phyloP scores from a whole-genome alignment of 1,140 invertebrate species.

The Himalopsyche phryganea region DNA sequence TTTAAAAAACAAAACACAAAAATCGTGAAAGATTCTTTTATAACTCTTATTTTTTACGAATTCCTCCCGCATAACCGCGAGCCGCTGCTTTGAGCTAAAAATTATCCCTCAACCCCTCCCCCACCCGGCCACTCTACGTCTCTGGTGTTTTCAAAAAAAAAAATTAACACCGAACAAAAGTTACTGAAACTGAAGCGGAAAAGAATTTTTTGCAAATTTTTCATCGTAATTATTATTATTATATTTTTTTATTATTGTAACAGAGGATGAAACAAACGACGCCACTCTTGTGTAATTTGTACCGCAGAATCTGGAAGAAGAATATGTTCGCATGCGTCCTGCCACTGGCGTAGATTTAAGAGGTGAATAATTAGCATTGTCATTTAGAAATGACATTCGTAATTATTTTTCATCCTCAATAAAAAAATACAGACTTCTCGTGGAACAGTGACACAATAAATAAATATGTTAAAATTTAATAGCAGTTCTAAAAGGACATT shows the following conservation, averaged over 20 bases:
- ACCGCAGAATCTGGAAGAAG: conserved; percentile 10
- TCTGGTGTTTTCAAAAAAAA: not conserved
- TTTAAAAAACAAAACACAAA: not conserved
- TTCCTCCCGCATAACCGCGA: conserved; percentile 11
- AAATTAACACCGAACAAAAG: conserved; percentile 24
- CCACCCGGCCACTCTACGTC: not conserved
- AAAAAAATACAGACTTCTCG: too few species aligned
- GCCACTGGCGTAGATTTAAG: too few species aligned
- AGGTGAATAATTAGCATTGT: conserved; percentile 1
- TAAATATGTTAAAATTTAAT: too few species aligned
- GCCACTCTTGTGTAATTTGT: conserved; percentile 27
- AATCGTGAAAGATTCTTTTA: conserved; percentile 26
- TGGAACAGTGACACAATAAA: too few species aligned
- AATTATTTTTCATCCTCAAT: too few species aligned
- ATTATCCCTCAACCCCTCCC: not conserved
- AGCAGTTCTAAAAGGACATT: too few species aligned
- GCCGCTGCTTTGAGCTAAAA: too few species aligned
- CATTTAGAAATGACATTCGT: not conserved
- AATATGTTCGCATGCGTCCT: too few species aligned
- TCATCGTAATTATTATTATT: conserved; percentile 4
- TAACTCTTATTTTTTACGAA: conserved; percentile 22
- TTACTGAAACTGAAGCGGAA: conserved; percentile 24
- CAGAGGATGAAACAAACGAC: too few species aligned
- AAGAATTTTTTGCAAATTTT: conserved; percentile 31
- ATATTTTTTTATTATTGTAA: too few species aligned